A percentile compares a stretch with the other conserved stretches of the same genome.
Evolutionary conservation across 2,113 vertebrate species (phyloP).

Genomic region (Leptocoma aspasia): DNA sequence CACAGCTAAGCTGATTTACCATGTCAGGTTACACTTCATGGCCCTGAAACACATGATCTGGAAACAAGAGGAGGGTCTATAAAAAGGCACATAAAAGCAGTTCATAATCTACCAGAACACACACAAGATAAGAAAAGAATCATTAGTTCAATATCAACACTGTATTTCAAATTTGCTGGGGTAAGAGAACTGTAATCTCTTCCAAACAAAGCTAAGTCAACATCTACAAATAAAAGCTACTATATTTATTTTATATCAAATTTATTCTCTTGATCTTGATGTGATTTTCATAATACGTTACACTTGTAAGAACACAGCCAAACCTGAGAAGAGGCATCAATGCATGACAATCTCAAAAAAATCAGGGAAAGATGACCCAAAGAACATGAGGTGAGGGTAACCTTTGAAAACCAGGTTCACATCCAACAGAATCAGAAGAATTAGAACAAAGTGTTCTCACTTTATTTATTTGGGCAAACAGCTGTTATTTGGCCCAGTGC

Average conservation of each 20-base stretch:
- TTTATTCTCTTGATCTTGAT: neutral
- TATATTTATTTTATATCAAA: neutral
- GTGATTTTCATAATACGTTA: rapidly evolving
- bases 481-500: too few relatives aligned
- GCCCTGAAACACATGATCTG: neutral
- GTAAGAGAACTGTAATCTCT: neutral
- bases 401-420: neutral
- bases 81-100: neutral
- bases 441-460: neutral
- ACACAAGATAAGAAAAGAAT: neutral
- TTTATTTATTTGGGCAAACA: neutral
- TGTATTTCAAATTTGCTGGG: neutral
- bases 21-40: neutral
- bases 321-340: neutral
- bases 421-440: neutral
- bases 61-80: neutral
- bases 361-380: neutral
- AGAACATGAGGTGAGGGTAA: rapidly evolving
- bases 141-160: neutral
- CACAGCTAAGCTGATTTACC: neutral
- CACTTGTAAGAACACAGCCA: neutral
- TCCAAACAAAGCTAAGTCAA: neutral
- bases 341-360: neutral
- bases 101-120: neutral
- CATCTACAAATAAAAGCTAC: neutral